Evolutionary conservation across 2,113 vertebrate species (phyloP), one percentile per base, ranked within the genome.

Genomic region (Columbina picui): DNA sequence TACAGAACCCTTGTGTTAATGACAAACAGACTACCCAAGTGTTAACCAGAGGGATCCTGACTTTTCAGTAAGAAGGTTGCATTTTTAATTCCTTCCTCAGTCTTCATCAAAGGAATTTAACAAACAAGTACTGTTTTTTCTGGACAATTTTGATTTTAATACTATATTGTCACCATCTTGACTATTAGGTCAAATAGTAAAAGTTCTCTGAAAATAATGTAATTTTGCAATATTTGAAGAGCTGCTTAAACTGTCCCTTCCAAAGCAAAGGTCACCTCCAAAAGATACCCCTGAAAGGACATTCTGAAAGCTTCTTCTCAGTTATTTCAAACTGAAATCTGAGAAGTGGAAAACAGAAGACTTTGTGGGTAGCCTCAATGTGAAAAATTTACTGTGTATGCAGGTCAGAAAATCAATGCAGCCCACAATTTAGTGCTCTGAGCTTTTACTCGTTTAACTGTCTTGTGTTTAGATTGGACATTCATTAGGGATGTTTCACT

Each of bases 181-280:
- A 39, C 30, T 70, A 50, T 20, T 12, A 70, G 47, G 23, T 63
- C 52, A 94, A 95, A 43, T 17, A 64, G 67, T 84, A 79, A 91
- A 94, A 84, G 14, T 74, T 79, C 25, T 22, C 34, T 67, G 56
- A 90, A 89, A 95, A 87, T 65, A 9, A 63, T 39, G 39, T 36
- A 50, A 61, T 83, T 90, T 84, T 78, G 30, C 43, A 43, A 21
- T 84, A 79, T 59, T n/a, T 95, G 55, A 61, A 92, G 75, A 65
- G 12, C 22, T 90, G 45, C 36, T 96, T 94, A 84, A 93, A 89
- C 63, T 53, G 67, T 20, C 36, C 8, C 50, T 96, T 95, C 30
- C 29, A 94, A 96, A 55, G 38, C 65, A 97, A 89, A 90, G 88
- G 95, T 98, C 95, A 98, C 93, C 59, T 95, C 69, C 89, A 96